phyloP scores from a whole-genome alignment of 1,140 invertebrate species.

The Pseudoatta argentina region DNA sequence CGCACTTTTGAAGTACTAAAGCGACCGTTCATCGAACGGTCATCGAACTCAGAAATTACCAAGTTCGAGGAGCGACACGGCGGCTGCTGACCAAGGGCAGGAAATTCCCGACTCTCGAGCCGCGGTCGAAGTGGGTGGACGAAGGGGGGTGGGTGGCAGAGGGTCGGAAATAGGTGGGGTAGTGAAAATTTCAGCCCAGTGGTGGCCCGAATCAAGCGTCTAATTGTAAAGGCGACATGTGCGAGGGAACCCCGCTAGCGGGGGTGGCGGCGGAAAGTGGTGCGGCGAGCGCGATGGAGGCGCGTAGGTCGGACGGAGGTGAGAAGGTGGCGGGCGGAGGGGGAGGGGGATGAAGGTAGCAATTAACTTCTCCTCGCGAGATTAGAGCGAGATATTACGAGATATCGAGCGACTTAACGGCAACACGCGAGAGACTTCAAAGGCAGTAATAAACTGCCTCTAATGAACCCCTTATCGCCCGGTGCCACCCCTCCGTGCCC shows the following conservation, averaged over 20 bases:
- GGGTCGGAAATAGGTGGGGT: not conserved
- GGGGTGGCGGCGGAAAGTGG: not conserved
- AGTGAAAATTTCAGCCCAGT: constrained; percentile 67
- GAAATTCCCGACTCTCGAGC: constrained; percentile 57
- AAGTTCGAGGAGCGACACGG: constrained; percentile 39
- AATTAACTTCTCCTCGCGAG: constrained; percentile 87
- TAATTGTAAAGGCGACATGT: constrained; percentile 83
- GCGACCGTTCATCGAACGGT: constrained; percentile 6
- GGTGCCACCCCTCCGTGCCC: constrained; percentile 76
- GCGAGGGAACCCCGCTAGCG: constrained; percentile 51
- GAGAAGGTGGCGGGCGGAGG: constrained; percentile 72
- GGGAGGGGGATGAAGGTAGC: constrained; percentile 80
- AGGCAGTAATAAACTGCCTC: constrained; percentile 87
- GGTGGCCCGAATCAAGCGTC: constrained; percentile 77
- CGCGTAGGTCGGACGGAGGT: constrained; percentile 77
- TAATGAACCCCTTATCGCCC: constrained; percentile 87
- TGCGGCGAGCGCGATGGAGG: constrained; percentile 53
- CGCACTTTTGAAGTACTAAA: not conserved
- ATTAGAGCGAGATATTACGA: constrained; percentile 87
- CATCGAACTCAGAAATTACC: constrained; percentile 52
- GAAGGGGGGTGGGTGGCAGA: not conserved
- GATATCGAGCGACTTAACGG: constrained; percentile 87
- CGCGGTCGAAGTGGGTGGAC: constrained; percentile 45
- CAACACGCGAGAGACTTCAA: constrained; percentile 87
- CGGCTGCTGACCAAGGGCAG: constrained; percentile 67